phyloP scores from a whole-genome alignment of 2,888 invertebrate genomes.

The Luperina testacea region DNA sequence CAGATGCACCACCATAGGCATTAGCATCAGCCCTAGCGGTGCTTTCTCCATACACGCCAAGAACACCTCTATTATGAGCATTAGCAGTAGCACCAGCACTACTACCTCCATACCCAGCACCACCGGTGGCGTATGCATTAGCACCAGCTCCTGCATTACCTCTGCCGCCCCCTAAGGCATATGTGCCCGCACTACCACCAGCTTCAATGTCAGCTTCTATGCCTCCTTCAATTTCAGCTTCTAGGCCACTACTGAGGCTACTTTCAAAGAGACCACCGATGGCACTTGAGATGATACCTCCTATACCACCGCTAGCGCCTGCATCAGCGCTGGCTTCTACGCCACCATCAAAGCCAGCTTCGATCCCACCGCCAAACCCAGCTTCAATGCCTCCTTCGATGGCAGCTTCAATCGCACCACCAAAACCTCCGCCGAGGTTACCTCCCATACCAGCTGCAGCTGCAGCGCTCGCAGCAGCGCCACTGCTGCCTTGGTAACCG shows the following conservation, averaged over 20 bases:
- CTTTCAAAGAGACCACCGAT: slow-evolving; percentile 44
- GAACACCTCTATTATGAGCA: neutral
- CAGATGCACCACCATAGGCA: neutral
- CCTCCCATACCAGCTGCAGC: slow-evolving; percentile 26
- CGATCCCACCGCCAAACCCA: slow-evolving; percentile 23
- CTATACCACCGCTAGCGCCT: slow-evolving; percentile 22
- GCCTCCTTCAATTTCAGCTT: slow-evolving; percentile 35
- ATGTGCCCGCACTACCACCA: slow-evolving; percentile 36
- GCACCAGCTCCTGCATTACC: slow-evolving; percentile 15
- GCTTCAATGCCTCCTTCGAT: slow-evolving; percentile 31
- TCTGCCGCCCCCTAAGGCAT: slow-evolving; percentile 17
- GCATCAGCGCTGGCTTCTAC: slow-evolving; percentile 33
- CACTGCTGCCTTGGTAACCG: slow-evolving; percentile 15
- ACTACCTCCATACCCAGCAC: neutral
- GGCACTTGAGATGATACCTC: slow-evolving; percentile 41
- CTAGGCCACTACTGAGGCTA: slow-evolving; percentile 28
- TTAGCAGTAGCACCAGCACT: neutral
- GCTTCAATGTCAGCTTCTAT: slow-evolving; percentile 37
- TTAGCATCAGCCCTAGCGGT: neutral
- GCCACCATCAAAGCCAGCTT: slow-evolving; percentile 26
- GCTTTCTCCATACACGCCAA: neutral
- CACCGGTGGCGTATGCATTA: neutral
- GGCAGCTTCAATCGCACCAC: slow-evolving; percentile 25
- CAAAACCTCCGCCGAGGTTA: neutral
- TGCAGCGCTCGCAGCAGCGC: slow-evolving; percentile 14